Evolutionary conservation across 2,113 vertebrate species (phyloP).

Genomic region (Hyaena hyaena): DNA sequence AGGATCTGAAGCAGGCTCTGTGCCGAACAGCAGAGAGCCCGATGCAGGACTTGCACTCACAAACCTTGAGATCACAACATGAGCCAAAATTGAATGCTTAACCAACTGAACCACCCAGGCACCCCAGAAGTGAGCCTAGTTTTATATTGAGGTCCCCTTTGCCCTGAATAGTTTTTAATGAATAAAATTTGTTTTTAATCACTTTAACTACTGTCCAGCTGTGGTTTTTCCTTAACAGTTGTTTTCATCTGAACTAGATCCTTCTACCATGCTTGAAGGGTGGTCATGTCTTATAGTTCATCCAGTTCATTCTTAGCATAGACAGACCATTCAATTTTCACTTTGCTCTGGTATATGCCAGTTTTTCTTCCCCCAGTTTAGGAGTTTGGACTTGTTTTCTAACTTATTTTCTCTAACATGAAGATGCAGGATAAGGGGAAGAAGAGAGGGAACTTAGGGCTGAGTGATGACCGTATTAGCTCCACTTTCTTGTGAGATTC

Average conservation of each 20-base stretch:
- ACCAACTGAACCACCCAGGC: too few species aligned
- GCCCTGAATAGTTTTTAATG: not conserved
- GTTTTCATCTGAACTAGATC: not conserved
- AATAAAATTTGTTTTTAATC: slow-evolving; percentile 10
- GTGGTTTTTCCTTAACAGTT: not conserved
- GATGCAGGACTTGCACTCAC: too few species aligned
- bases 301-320: not conserved
- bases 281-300: not conserved
- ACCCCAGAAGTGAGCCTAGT: not conserved
- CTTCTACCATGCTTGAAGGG: not conserved
- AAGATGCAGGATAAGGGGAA: not conserved
- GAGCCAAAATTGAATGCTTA: too few species aligned
- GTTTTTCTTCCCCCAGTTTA: not conserved
- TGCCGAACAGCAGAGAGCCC: too few species aligned
- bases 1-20: too few species aligned
- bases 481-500: not conserved
- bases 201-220: not conserved
- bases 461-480: not conserved
- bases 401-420: not conserved
- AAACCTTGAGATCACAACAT: too few species aligned
- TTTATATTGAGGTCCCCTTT: not conserved
- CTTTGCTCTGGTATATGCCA: not conserved
- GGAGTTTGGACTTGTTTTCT: not conserved
- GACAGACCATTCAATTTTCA: not conserved
- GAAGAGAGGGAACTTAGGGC: not conserved